These are phyloP conservation scores for Erebia aethiops DNA, from an alignment of 2,888 invertebrate species.

Conservation along the genomic window DNA sequence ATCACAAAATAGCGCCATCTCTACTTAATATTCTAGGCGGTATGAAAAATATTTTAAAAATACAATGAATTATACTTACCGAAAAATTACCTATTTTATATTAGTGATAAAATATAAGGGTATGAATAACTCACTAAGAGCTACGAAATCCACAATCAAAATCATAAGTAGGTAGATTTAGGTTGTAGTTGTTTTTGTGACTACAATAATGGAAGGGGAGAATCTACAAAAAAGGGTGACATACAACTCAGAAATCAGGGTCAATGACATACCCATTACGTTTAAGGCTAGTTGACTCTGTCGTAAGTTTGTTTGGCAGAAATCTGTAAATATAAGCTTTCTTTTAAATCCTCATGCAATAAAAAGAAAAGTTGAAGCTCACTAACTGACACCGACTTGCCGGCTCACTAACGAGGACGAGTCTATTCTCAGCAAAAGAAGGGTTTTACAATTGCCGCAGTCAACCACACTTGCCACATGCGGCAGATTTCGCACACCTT, in stretches of 20 bases:
- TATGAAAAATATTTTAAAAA: conserved; percentile 2
- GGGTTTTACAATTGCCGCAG: no score
- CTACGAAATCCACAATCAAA: not conserved
- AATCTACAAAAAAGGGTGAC: not conserved
- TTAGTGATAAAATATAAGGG: conserved; percentile 4
- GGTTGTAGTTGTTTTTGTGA: no score
- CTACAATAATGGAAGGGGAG: not conserved
- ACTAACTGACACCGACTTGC: no score
- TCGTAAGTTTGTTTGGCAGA: conserved; percentile 60
- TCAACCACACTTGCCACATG: no score
- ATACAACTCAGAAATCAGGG: not conserved
- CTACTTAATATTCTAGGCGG: not conserved
- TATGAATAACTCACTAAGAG: not conserved
- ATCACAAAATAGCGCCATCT: no score
- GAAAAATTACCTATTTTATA: not conserved
- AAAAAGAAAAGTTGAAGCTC: no score
- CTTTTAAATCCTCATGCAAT: conserved; percentile 58
- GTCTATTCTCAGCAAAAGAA: no score
- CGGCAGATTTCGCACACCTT: no score
- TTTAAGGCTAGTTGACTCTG: conserved; percentile 63
- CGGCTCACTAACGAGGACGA: no score
- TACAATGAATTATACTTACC: not conserved
- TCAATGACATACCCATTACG: conserved; percentile 66
- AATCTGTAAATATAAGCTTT: conserved; percentile 63
- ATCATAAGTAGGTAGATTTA: not conserved